phyloP scores from a whole-genome alignment of 2,888 invertebrate genomes.

The Ophraella communa region DNA sequence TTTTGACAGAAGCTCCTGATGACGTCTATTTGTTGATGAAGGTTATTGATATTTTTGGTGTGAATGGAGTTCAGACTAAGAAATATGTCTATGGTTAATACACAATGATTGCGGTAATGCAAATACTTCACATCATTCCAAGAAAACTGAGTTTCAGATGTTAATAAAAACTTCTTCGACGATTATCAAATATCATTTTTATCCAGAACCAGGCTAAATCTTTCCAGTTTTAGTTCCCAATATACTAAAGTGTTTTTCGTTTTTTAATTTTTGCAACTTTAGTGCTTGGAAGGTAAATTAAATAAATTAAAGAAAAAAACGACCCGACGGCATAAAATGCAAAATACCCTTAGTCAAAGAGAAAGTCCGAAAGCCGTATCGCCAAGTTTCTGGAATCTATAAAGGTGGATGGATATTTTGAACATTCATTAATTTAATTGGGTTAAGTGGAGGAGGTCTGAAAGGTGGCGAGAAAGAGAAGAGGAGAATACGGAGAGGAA shows the following conservation, averaged over 20 bases:
- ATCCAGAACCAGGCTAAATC: too few relatives aligned
- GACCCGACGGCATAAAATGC: neutral
- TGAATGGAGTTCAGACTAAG: too few relatives aligned
- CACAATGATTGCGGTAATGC: too few relatives aligned
- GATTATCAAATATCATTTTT: too few relatives aligned
- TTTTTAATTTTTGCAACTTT: slow-evolving; percentile 1
- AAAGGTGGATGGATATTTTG: slow-evolving; percentile 45
- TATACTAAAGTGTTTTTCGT: neutral
- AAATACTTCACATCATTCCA: too few relatives aligned
- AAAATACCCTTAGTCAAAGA: slow-evolving; percentile 17
- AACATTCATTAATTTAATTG: slow-evolving; percentile 55
- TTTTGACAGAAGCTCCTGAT: too few relatives aligned
- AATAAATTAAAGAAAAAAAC: slow-evolving; percentile 5
- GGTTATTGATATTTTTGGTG: too few relatives aligned
- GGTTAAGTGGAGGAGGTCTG: slow-evolving; percentile 53
- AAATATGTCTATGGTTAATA: too few relatives aligned
- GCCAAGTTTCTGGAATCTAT: slow-evolving; percentile 14
- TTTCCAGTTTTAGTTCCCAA: too few relatives aligned
- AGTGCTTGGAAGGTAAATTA: neutral
- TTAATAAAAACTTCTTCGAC: too few relatives aligned
- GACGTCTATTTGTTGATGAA: too few relatives aligned
- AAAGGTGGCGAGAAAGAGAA: slow-evolving; percentile 39
- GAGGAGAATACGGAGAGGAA: slow-evolving; percentile 8
- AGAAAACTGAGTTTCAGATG: neutral
- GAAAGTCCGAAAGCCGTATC: slow-evolving; percentile 13